phyloP scores from a whole-genome alignment of 2,888 invertebrate species.

The Hololepta plana region DNA sequence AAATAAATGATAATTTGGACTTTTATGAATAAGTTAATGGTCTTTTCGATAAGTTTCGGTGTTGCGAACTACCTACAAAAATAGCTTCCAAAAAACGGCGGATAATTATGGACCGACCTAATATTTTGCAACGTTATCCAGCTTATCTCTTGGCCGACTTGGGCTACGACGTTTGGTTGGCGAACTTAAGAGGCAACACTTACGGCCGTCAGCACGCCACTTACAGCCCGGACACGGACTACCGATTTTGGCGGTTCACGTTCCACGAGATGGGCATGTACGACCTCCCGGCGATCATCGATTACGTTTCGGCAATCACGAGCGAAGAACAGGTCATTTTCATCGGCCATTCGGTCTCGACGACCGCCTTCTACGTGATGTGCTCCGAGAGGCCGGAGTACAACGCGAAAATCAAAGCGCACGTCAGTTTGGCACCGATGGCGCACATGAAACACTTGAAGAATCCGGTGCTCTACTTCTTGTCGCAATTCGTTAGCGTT shows the following conservation, averaged over 20 bases:
- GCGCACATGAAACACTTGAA: constrained; percentile 33
- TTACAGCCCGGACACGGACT: constrained; percentile 11
- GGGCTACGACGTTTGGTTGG: constrained; percentile 33
- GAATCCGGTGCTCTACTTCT: constrained; percentile 16
- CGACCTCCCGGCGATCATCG: constrained; percentile 69
- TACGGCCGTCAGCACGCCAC: constrained; percentile 33
- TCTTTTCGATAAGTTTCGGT: too few species aligned
- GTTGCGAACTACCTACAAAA: too few species aligned
- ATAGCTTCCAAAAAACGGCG: too few species aligned
- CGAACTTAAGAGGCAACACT: constrained; percentile 38
- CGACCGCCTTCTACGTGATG: constrained; percentile 50
- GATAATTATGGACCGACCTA: too few species aligned
- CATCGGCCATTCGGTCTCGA: constrained; percentile 67
- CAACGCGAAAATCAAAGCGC: constrained; percentile 43
- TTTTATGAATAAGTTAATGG: too few species aligned
- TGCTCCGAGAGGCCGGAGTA: constrained; percentile 43
- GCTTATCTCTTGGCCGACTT: constrained; percentile 23
- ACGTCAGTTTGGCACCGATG: constrained; percentile 52
- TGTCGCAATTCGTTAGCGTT: constrained; percentile 12
- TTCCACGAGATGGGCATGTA: constrained; percentile 68
- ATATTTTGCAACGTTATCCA: too few species aligned
- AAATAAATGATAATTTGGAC: too few species aligned
- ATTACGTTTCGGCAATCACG: constrained; percentile 42
- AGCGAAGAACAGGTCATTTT: constrained; percentile 46
- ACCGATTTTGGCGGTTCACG: constrained; percentile 30